A percentile compares a stretch with the other conserved stretches of the same genome.
These are phyloP conservation scores for Brenthis ino DNA, from an alignment of 2,888 invertebrate species.

Conservation along the genomic window DNA sequence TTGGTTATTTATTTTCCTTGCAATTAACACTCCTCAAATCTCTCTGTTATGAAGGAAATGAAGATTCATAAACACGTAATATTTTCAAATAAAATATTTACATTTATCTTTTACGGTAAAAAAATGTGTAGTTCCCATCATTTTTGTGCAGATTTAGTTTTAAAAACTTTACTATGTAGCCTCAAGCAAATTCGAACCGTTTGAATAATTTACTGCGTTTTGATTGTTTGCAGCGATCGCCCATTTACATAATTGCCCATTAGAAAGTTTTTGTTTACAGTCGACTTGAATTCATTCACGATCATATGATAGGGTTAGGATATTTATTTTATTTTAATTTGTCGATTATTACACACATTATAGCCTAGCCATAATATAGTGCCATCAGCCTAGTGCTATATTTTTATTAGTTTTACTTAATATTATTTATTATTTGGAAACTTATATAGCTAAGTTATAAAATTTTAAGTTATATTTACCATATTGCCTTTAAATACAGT, in stretches of 20 bases:
- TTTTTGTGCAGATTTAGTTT: neutral
- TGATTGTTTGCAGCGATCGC: slow-evolving; percentile 69
- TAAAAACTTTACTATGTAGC: slow-evolving; percentile 17
- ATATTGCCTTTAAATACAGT: too few relatives aligned
- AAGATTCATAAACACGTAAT: too few relatives aligned
- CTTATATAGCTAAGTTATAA: too few relatives aligned
- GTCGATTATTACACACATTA: neutral
- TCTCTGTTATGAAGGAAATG: neutral
- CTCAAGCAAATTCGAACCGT: slow-evolving; percentile 53
- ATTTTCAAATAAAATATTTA: too few relatives aligned
- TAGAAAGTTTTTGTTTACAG: slow-evolving; percentile 74
- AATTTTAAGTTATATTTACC: too few relatives aligned
- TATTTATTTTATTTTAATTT: neutral
- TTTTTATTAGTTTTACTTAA: too few relatives aligned
- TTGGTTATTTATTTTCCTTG: neutral
- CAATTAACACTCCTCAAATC: neutral
- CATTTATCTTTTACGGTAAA: too few relatives aligned
- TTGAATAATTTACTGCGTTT: slow-evolving; percentile 75
- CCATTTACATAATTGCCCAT: slow-evolving; percentile 76
- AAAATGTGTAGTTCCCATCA: too few relatives aligned
- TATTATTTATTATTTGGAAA: too few relatives aligned
- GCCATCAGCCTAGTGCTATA: too few relatives aligned
- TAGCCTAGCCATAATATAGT: too few relatives aligned
- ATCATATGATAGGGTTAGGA: slow-evolving; percentile 19
- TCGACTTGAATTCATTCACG: slow-evolving; percentile 51